Base-by-base conservation (phyloP, 2,888 invertebrate genomes). In the Athripsodes cinereus region DNA sequence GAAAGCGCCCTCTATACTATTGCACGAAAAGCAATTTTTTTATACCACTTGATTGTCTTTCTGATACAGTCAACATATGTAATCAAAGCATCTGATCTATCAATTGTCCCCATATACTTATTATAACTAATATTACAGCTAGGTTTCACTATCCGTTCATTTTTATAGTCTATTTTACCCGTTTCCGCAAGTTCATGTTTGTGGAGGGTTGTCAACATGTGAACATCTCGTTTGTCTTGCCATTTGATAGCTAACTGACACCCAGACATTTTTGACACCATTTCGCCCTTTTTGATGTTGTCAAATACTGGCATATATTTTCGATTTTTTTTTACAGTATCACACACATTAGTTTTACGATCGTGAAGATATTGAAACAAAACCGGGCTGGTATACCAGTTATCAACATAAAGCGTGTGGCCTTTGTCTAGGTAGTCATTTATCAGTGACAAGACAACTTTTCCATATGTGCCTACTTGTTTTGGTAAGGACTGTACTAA, bases 311-410 rank as follows among this genome's bases (percentile, higher is more conserved):
- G 53, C 57, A 57, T 53, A 8, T 53, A n/a, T 19, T 48, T 40
- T 5, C 57, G 31, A 16, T 19, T 52, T 10, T 22, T 46, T 20
- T 40, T 8, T 6, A 52, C 57, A 1, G 48, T 16, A 5, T 35
- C 49, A 19, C 53, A 57, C 10, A 49, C 53, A 19, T 57, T 57
- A 13, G 57, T 57, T 1, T 53, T 34, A 5, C 47, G 40, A 5
- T 22, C 26, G 20, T 46, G 35, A 6, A 53, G 20, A 35, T 31
- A 53, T 18, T 20, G 46, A 40, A 53, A 53, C 13, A 57, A 31
- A 13, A 16, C 19, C 11, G 57, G 57, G 35, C 47, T 47, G 2
- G 57, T 52, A 20, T 57, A 57, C 48, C 57, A 57, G 31, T 57
- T 26, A 52, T 52, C 57, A 1, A 40, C 34, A n/a, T 46, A 46